phyloP scores from a whole-genome alignment of 2,797 vertebrate species.

The Columba guinea region DNA sequence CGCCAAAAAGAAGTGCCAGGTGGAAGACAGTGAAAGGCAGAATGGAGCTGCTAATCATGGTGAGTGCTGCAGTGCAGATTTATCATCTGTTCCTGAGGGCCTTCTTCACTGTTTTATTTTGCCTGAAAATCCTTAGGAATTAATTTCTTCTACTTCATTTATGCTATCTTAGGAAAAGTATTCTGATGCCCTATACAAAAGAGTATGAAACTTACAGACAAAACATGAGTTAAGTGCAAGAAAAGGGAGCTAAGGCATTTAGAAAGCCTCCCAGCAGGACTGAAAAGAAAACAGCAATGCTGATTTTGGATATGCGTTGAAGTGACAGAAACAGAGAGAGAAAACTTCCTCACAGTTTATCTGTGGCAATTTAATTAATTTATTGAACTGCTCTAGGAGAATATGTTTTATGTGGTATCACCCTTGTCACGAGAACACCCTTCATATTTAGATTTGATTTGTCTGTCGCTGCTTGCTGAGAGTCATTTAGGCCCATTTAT shows the following conservation, averaged over 20 bases:
- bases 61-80: slow-evolving; percentile 60
- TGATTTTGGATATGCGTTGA: neutral
- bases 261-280: neutral
- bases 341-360: neutral
- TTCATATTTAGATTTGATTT: neutral
- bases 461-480: neutral
- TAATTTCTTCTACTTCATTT: neutral
- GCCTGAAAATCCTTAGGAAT: neutral
- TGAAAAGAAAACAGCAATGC: neutral
- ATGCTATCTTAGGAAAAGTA: neutral
- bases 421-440: neutral
- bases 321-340: neutral
- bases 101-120: neutral
- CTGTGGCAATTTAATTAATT: neutral
- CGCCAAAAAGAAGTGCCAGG: slow-evolving; percentile 98
- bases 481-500: neutral
- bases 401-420: neutral
- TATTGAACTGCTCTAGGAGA: neutral
- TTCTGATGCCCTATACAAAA: neutral
- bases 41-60: slow-evolving; percentile 91
- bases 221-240: neutral
- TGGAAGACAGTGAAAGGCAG: slow-evolving; percentile 91
- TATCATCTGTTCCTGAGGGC: neutral
- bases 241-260: neutral
- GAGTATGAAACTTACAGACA: neutral